Conservation (phyloP, 2,888 invertebrate genomes). For the Thecocarcelia acutangulata region DNA sequence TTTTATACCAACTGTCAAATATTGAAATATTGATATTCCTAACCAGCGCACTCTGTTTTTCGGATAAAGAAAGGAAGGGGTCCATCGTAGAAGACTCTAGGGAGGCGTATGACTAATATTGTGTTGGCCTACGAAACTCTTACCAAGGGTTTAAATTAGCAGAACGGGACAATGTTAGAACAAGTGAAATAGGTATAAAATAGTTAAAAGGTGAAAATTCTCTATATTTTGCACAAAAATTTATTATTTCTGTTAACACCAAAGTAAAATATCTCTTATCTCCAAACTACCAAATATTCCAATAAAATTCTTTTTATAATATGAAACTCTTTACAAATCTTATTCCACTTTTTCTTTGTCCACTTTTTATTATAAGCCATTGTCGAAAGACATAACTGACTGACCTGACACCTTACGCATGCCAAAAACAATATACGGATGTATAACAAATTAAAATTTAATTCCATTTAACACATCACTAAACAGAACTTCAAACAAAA, state of each 20-base stretch:
- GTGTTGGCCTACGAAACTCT: no score
- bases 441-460: conserved; percentile 56
- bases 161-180: no score
- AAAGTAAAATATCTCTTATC: conserved; percentile 15
- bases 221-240: no score
- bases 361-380: background rate
- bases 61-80: no score
- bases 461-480: conserved; percentile 48
- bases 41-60: no score
- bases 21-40: no score
- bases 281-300: background rate
- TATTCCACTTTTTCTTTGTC: conserved; percentile 14
- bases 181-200: no score
- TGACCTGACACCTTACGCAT: conserved; percentile 68
- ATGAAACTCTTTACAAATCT: conserved; percentile 54
- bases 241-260: background rate
- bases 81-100: no score
- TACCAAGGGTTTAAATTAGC: no score
- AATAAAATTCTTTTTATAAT: conserved; percentile 36
- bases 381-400: conserved; percentile 53
- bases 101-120: no score
- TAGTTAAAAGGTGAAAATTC: no score
- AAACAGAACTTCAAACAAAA: conserved; percentile 23
- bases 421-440: conserved; percentile 47
- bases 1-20: no score